Conservation (phyloP, 2,113 vertebrate species). For the Ceyx margarethae region DNA sequence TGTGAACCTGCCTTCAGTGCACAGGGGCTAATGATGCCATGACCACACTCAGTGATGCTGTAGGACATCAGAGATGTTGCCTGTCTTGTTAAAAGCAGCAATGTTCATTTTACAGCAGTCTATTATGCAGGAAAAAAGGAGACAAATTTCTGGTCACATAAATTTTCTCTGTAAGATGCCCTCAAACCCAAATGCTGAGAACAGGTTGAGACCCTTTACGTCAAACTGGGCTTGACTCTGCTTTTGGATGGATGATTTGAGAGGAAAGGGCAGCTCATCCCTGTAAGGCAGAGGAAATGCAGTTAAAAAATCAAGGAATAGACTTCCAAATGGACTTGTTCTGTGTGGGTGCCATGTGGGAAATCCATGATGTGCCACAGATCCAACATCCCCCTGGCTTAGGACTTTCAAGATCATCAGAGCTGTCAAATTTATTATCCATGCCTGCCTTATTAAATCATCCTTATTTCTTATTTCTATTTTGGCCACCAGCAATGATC, state of each 20-base stretch:
- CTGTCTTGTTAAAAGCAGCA: neutral
- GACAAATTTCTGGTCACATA: neutral
- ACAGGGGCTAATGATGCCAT: neutral
- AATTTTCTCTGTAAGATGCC: neutral
- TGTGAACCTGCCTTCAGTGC: accelerated
- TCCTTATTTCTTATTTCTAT: neutral
- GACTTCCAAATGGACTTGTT: neutral
- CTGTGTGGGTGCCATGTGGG: accelerated
- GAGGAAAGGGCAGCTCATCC: neutral
- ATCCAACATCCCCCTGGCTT: neutral
- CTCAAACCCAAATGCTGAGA: neutral
- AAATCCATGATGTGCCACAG: neutral
- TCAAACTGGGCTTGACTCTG: accelerated
- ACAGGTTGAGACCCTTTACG: neutral
- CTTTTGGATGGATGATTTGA: neutral
- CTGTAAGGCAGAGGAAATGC: neutral
- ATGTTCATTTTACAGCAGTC: neutral
- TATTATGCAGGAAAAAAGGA: neutral
- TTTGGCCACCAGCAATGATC: neutral
- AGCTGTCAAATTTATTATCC: neutral
- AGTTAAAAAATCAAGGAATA: neutral
- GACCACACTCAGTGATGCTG: neutral
- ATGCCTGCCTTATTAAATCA: neutral
- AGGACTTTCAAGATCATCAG: neutral
- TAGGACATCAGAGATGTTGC: neutral